A percentile compares a stretch with the other conserved stretches of the same genome.
Conservation (phyloP, 2,113 vertebrate species). For the Hylia prasina region DNA sequence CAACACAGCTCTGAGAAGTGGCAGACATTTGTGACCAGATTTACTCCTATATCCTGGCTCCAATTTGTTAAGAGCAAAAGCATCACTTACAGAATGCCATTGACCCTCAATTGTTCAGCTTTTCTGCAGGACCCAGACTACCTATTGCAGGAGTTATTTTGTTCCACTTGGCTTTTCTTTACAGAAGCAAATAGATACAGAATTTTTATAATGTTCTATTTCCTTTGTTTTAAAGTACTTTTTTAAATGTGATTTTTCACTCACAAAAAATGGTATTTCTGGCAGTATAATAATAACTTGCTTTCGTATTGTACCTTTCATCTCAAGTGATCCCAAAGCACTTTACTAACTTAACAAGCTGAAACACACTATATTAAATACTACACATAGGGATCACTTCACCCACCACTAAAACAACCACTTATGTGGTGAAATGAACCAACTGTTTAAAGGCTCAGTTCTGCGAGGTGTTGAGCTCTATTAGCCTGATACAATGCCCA, state of each 20-base stretch:
- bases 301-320: neutral
- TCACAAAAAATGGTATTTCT: neutral
- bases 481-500: slow-evolving; percentile 41
- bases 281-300: neutral
- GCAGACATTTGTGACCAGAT: slow-evolving; percentile 44
- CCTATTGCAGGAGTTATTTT: neutral
- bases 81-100: neutral
- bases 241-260: slow-evolving; percentile 19
- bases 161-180: neutral
- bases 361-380: slow-evolving; percentile 51
- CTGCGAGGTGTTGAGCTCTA: slow-evolving; percentile 43
- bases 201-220: neutral
- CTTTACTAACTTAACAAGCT: slow-evolving; percentile 56
- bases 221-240: neutral
- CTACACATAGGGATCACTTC: slow-evolving; percentile 49
- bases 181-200: neutral
- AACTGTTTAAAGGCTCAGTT: slow-evolving; percentile 26
- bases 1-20: slow-evolving; percentile 28
- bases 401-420: slow-evolving; percentile 30
- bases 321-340: slow-evolving; percentile 54
- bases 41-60: slow-evolving; percentile 2
- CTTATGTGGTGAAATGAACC: slow-evolving; percentile 49
- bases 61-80: slow-evolving; percentile 29
- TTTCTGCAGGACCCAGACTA: neutral
- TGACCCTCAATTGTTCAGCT: neutral